Conservation (phyloP, 2,113 vertebrate genomes). For the rabbit (Oryctolagus cuniculus) region mOryCun1.1 NC_091438.1:41636501-41637000, state of each 20-base stretch:
- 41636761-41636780: no score
- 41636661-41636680: not conserved
- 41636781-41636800: not conserved
- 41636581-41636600: not conserved
- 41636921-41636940: not conserved
- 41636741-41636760: not conserved
- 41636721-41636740: not conserved
- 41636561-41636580: not conserved
- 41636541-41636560: not conserved
- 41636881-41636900: no score
- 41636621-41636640: not conserved
- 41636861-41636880: not conserved
- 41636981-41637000: not conserved
- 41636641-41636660: not conserved
- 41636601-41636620: not conserved
- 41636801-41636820: not conserved
- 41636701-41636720: no score
- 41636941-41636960: not conserved
- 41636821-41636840: not conserved
- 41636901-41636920: no score
- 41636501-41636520: not conserved
- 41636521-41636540: not conserved
- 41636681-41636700: no score
- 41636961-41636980: not conserved
- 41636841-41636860: not conserved